These are phyloP conservation scores for Apostichopus leukothele DNA, from an alignment of 53 echinoderm and acorn worm genomes.

Conservation along the genomic window DNA sequence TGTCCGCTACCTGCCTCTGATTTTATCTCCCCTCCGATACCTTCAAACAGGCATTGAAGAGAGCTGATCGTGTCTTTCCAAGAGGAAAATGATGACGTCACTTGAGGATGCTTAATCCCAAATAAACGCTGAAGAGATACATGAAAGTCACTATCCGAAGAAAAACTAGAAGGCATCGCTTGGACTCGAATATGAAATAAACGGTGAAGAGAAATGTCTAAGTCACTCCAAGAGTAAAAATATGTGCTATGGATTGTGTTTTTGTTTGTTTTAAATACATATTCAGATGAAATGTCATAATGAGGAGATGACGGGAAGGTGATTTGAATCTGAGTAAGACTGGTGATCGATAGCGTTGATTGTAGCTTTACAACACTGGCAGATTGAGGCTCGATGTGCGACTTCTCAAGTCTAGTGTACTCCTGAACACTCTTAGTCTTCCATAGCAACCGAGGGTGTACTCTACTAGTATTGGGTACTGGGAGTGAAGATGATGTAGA, in stretches of 20 bases:
- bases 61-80: background rate
- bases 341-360: no score
- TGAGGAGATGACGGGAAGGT: background rate
- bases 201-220: background rate
- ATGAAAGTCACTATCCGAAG: background rate
- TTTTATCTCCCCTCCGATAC: background rate
- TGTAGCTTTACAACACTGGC: no score
- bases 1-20: background rate
- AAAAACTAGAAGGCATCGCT: background rate
- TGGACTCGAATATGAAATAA: background rate
- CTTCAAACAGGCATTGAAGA: background rate
- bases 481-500: background rate
- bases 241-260: background rate
- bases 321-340: background rate
- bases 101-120: background rate
- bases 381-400: no score
- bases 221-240: background rate
- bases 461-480: background rate
- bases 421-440: no score
- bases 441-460: background rate
- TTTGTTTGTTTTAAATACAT: background rate
- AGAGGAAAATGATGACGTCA: background rate
- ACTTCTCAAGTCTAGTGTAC: no score
- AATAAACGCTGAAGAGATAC: background rate
- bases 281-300: background rate